Percentiles rank a stretch among this genome's conserved stretches.
phyloP scores from a whole-genome alignment of 1,140 invertebrate species.

The Gryllus bimaculatus region DNA sequence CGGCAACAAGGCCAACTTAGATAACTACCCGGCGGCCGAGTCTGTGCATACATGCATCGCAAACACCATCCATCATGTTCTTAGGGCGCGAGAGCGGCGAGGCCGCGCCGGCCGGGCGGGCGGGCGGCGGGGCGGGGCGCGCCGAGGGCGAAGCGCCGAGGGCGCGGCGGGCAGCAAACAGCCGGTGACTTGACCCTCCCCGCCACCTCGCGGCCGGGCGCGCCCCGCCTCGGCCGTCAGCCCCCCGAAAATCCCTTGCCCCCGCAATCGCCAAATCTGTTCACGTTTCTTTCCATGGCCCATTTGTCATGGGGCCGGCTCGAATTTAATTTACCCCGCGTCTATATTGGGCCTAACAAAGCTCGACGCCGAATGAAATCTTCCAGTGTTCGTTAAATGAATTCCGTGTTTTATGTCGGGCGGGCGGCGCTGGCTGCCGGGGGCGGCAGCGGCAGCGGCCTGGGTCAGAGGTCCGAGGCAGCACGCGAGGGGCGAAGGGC shows the following conservation, averaged over 20 bases:
- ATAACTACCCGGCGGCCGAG: not conserved
- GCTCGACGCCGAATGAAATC: not conserved
- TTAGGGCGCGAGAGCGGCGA: not conserved
- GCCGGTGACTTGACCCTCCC: not conserved
- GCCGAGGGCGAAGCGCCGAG: no score
- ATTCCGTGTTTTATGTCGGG: not conserved
- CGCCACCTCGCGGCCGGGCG: no score
- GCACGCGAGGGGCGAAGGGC: no score
- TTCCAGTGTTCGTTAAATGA: not conserved
- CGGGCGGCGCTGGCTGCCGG: no score
- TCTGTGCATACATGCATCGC: constrained; percentile 3
- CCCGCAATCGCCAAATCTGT: not conserved
- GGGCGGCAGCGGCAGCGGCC: not conserved
- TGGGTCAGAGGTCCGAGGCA: not conserved
- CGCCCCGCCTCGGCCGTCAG: not conserved
- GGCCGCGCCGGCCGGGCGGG: no score
- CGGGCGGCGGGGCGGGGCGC: no score
- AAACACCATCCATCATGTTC: constrained; percentile 4
- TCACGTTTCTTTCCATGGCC: not conserved
- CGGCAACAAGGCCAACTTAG: not conserved
- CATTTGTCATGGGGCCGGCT: not conserved
- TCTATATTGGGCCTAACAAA: not conserved
- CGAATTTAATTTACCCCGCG: not conserved
- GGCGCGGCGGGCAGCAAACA: not conserved
- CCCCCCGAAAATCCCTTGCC: not conserved